Evolutionary conservation across 2,888 invertebrate genomes (phyloP).

Genomic region (Eupithecia dodoneata): DNA sequence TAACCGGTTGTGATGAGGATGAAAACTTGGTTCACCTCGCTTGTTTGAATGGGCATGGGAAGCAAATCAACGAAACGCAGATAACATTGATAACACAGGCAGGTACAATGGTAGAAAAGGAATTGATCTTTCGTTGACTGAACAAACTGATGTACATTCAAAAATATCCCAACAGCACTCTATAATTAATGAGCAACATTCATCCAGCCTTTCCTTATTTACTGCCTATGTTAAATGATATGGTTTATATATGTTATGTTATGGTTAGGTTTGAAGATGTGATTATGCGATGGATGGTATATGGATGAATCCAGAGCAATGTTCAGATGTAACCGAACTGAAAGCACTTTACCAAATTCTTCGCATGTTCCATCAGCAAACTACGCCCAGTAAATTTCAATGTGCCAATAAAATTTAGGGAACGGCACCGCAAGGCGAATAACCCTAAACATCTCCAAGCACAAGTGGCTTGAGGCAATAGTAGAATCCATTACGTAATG

Average conservation of each 20-base stretch:
- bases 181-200: neutral
- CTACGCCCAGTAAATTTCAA: slow-evolving; percentile 39
- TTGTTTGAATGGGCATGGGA: neutral
- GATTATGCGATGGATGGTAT: neutral
- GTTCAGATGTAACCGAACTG: neutral
- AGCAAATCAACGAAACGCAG: slow-evolving; percentile 1
- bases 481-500: slow-evolving; percentile 65
- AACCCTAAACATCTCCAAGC: slow-evolving; percentile 48
- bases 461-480: slow-evolving; percentile 50
- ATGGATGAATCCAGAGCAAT: neutral
- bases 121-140: neutral
- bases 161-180: neutral
- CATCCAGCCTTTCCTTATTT: neutral
- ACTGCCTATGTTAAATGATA: neutral
- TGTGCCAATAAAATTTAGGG: slow-evolving; percentile 48
- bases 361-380: slow-evolving; percentile 9
- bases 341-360: slow-evolving; percentile 1
- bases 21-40: neutral
- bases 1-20: neutral
- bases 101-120: neutral
- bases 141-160: neutral
- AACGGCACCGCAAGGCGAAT: slow-evolving; percentile 39
- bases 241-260: neutral
- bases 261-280: neutral
- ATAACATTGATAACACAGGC: neutral